Percentiles rank a stretch among this genome's conserved stretches.
These are phyloP conservation scores for Rissa tridactyla DNA, from an alignment of 2,113 vertebrate species.

Conservation along the genomic window DNA sequence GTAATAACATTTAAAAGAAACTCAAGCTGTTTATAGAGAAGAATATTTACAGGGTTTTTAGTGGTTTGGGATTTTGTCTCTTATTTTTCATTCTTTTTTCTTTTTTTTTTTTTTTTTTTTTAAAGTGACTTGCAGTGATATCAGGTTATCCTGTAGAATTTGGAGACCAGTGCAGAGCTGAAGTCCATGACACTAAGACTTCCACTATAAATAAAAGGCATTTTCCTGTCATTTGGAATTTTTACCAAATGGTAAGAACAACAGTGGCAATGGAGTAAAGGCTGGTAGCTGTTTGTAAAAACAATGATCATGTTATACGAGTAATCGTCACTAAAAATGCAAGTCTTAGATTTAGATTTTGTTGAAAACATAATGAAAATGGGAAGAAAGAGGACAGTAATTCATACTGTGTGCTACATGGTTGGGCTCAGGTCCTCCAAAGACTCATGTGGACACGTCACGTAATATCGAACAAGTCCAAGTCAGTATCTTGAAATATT, in stretches of 20 bases:
- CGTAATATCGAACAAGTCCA: background rate
- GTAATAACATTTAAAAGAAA: background rate
- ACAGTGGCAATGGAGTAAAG: background rate
- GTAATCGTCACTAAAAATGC: background rate
- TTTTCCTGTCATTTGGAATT: background rate
- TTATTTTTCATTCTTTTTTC: background rate
- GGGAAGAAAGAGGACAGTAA: background rate
- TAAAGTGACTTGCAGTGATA: background rate
- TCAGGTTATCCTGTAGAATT: background rate
- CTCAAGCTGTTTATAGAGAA: background rate
- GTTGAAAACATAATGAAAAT: background rate
- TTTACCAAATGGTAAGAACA: background rate
- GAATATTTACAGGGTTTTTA: background rate
- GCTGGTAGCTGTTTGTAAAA: background rate
- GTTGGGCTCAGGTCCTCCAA: background rate
- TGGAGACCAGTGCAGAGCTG: background rate
- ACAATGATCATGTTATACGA: background rate
- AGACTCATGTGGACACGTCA: background rate
- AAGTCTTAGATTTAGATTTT: background rate
- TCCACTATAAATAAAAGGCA: background rate
- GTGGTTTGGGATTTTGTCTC: background rate
- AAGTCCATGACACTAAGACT: background rate
- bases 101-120: background rate
- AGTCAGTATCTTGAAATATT: background rate
- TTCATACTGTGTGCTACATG: background rate